These are phyloP conservation scores for Scaeva pyrastri DNA, from an alignment of 2,888 invertebrate genomes.

Conservation along the genomic window DNA sequence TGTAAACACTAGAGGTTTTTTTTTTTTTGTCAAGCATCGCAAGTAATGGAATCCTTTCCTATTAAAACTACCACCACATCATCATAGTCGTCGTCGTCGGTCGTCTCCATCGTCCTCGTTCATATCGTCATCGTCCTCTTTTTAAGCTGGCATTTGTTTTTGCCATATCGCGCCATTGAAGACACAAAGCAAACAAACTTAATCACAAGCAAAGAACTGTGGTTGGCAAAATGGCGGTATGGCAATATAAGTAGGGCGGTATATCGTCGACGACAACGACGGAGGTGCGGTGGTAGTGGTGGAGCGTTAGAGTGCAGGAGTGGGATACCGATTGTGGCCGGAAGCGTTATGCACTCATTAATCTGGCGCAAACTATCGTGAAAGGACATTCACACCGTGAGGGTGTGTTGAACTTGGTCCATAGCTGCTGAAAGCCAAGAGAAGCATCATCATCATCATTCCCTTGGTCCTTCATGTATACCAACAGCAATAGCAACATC, in stretches of 20 bases:
- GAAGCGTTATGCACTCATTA: conserved; percentile 72
- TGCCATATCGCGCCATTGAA: conserved; percentile 53
- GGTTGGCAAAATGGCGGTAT: conserved; percentile 16
- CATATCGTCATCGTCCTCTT: conserved; percentile 36
- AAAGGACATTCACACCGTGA: conserved; percentile 74
- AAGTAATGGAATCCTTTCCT: conserved; percentile 49
- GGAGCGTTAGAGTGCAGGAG: background rate
- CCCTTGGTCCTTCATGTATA: background rate
- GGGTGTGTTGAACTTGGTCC: conserved; percentile 75
- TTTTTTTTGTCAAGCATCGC: conserved; percentile 28
- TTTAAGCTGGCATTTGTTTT: conserved; percentile 36
- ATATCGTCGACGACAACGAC: background rate
- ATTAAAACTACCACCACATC: conserved; percentile 18
- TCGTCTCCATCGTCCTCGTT: background rate
- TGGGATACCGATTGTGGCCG: conserved; percentile 68
- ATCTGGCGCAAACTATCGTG: conserved; percentile 68
- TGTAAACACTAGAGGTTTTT: conserved; percentile 51
- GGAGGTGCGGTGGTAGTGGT: background rate
- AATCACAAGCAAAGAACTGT: conserved; percentile 40
- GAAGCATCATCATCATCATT: background rate
- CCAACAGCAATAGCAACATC: background rate
- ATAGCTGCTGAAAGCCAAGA: conserved; percentile 24
- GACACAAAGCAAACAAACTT: conserved; percentile 65
- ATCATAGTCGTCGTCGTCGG: background rate
- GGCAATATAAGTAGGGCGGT: background rate